phyloP scores from a whole-genome alignment of 2,113 vertebrate genomes.

The Tiliqua scincoides region DNA sequence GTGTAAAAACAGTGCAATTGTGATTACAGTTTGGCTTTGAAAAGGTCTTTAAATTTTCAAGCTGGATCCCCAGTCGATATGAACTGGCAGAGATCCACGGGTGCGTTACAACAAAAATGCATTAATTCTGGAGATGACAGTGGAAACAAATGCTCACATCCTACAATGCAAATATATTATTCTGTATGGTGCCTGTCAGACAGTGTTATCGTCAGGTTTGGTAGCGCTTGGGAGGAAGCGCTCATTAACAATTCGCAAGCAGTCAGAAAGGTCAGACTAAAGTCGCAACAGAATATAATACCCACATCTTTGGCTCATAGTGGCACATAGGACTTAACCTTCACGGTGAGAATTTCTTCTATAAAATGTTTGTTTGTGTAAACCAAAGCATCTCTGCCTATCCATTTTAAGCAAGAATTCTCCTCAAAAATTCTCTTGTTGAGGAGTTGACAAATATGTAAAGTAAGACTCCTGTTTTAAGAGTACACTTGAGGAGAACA shows the following conservation, averaged over 20 bases:
- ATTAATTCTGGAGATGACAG: slow-evolving; percentile 25
- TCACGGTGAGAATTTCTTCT: neutral
- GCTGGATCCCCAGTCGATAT: neutral
- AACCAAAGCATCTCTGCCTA: neutral
- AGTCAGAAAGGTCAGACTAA: slow-evolving; percentile 25
- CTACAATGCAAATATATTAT: slow-evolving; percentile 21
- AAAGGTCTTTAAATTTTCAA: slow-evolving; percentile 14
- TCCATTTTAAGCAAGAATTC: neutral
- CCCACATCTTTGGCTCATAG: neutral
- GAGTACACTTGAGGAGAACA: neutral
- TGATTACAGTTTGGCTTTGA: neutral
- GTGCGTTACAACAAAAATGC: slow-evolving; percentile 11
- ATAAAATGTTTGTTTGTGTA: neutral
- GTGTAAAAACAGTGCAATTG: neutral
- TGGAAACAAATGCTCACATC: slow-evolving; percentile 14
- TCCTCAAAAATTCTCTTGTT: neutral
- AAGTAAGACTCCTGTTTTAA: neutral
- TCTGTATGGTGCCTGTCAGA: slow-evolving; percentile 34
- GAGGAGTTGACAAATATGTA: neutral
- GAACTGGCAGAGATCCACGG: slow-evolving; percentile 7
- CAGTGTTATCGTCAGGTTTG: slow-evolving; percentile 11
- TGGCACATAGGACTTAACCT: slow-evolving; percentile 4
- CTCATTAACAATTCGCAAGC: slow-evolving; percentile 19
- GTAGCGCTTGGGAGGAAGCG: slow-evolving; percentile 2
- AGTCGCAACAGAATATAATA: slow-evolving; percentile 17